A percentile compares a stretch with the other conserved stretches of the same genome.
Evolutionary conservation across 2,888 invertebrate species (phyloP).

Genomic region (Rhagonycha fulva): DNA sequence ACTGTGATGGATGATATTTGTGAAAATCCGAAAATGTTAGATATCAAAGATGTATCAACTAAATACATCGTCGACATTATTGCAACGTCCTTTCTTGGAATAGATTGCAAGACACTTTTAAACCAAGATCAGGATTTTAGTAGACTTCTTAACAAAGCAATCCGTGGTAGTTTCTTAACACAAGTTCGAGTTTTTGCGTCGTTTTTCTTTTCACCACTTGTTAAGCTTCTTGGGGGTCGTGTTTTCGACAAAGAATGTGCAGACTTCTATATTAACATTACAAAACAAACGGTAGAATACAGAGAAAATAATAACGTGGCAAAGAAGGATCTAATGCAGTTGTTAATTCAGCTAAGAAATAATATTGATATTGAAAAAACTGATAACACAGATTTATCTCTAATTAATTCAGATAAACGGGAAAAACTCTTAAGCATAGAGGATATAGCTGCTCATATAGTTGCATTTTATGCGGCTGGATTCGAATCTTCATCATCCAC

Average conservation of each 20-base stretch:
- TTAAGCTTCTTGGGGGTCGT: not conserved
- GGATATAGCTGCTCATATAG: constrained; percentile 37
- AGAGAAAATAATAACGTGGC: not conserved
- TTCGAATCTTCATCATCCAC: constrained; percentile 50
- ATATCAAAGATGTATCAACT: not conserved
- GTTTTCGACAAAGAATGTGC: not conserved
- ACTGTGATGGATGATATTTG: not conserved
- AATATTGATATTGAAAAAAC: not conserved
- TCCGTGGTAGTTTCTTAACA: not conserved
- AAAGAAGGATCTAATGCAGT: not conserved
- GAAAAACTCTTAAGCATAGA: not conserved
- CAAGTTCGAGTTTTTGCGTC: not conserved
- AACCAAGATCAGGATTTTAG: not conserved
- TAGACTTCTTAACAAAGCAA: not conserved
- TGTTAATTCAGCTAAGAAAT: not conserved
- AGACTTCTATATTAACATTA: not conserved
- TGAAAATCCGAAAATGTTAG: not conserved
- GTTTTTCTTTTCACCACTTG: not conserved
- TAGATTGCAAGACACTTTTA: not conserved
- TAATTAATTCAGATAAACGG: too few species aligned
- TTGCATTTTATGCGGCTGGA: constrained; percentile 44
- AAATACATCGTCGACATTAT: not conserved
- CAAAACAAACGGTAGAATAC: not conserved
- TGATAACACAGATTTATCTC: not conserved
- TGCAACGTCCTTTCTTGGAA: not conserved